Evolutionary conservation across 1,140 invertebrate genomes (phyloP), one percentile per base, ranked within the genome.

Genomic region (Zaprionus ghesquierei): DNA sequence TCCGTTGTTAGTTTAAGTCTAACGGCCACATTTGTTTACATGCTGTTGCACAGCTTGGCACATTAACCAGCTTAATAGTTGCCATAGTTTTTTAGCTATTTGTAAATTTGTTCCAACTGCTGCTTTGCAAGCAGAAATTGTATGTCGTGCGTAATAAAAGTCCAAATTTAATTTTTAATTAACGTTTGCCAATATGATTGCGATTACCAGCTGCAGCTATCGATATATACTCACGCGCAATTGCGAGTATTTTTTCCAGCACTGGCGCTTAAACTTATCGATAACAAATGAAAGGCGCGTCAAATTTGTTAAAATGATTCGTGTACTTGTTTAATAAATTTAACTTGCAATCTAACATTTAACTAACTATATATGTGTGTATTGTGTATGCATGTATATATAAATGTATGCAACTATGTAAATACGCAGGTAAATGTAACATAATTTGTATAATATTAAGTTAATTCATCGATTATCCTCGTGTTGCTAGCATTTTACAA

Each of bases 341-440:
- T 89, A 86, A 80, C 79, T 85, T 73, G 77, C 71, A 64, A 72
- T 89, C 79, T 89, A 89, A 81, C 77, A 84, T 81, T 85, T 90
- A 89, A 89, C 77, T 89, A 89, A 70, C 77, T 89, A 85, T 75
- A 61, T 71, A 82, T 65, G 50, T 80, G 59, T 81, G 23, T 73
- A 55, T 61, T 64, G 46, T 54, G 9, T 60, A n/a, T 75, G n/a
- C 62, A 38, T 81, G 49, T 81, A 58, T 81, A 69, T 74, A 46
- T 71, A 65, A 61, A 62, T 70, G 68, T 82, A 79, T 77, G 80
- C 66, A 86, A 80, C 73, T 85, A 85, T 84, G 63, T 85, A 78
- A 86, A 86, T 85, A 86, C 69, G 69, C 77, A 84, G 69, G 81
- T 85, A 81, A 86, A 66, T 84, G 58, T 86, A 85, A 85, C 81